These are phyloP conservation scores for Thunnus thynnus DNA, from an alignment of 2,113 vertebrate species.

Conservation along the genomic window DNA sequence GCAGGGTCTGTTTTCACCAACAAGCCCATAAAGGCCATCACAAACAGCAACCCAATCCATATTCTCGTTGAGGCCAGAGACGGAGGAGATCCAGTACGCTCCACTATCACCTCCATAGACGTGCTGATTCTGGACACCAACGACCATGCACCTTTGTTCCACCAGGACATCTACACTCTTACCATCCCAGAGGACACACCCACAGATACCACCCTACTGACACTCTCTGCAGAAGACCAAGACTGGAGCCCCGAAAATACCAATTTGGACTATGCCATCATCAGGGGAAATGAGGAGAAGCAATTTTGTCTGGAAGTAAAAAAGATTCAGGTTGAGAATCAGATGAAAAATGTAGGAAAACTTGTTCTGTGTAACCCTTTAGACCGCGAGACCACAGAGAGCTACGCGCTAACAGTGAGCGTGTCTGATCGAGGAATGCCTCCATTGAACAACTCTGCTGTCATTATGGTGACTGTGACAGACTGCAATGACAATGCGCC, in stretches of 20 bases:
- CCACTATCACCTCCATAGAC: constrained; percentile 84
- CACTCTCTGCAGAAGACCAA: constrained; percentile 85
- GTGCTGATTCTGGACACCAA: constrained; percentile 87
- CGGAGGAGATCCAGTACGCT: constrained; percentile 85
- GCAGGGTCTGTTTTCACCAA: constrained; percentile 89
- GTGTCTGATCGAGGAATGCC: constrained; percentile 87
- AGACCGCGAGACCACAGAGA: constrained; percentile 86
- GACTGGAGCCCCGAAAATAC: constrained; percentile 88
- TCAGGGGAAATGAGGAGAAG: constrained; percentile 86
- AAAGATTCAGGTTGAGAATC: constrained; percentile 69
- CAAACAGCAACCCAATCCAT: constrained; percentile 79
- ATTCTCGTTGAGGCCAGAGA: constrained; percentile 91
- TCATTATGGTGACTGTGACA: constrained; percentile 86
- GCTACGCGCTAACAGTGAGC: constrained; percentile 86
- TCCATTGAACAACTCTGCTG: constrained; percentile 85
- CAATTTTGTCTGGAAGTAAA: constrained; percentile 87
- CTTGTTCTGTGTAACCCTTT: constrained; percentile 87
- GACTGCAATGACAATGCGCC: constrained; percentile 93
- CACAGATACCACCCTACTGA: constrained; percentile 84
- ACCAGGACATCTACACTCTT: constrained; percentile 83
- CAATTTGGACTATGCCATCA: constrained; percentile 85
- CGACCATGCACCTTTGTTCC: constrained; percentile 87
- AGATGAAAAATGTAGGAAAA: constrained; percentile 79
- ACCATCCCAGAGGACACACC: constrained; percentile 85
- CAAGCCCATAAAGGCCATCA: constrained; percentile 76